These are phyloP conservation scores for Drosophila trapezifrons DNA, from an alignment of 1,140 invertebrate species.

Conservation along the genomic window DNA sequence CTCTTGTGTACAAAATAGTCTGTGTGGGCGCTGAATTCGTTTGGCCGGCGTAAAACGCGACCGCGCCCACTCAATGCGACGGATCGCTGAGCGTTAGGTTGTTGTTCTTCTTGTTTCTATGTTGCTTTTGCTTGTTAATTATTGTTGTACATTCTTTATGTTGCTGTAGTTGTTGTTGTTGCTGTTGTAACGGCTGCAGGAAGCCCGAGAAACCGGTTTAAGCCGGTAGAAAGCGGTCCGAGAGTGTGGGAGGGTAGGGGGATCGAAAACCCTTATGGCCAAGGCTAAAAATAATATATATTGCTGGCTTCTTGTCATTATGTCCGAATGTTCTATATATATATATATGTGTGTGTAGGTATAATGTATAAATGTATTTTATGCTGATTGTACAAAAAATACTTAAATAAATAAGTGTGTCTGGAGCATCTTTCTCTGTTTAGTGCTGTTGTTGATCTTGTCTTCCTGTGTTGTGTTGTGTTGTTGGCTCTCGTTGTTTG, in stretches of 20 bases:
- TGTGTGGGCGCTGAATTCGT: conserved; percentile 19
- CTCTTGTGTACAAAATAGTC: conserved; percentile 45
- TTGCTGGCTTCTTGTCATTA: conserved; percentile 41
- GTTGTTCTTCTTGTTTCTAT: not conserved
- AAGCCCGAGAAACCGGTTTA: conserved; percentile 40
- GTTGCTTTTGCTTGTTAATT: not conserved
- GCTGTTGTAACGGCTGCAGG: conserved; percentile 40
- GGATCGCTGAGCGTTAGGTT: conserved; percentile 44
- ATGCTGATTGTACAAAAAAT: conserved; percentile 67
- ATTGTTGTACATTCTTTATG: conserved; percentile 26
- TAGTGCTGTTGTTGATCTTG: conserved; percentile 6
- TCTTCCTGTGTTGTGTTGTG: conserved; percentile 27
- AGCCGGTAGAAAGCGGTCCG: conserved; percentile 22
- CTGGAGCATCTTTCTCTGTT: conserved; percentile 20
- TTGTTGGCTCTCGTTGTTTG: conserved; percentile 31
- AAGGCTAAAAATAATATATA: conserved; percentile 42
- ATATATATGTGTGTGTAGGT: conserved; percentile 1
- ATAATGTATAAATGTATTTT: conserved; percentile 49
- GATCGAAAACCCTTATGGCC: conserved; percentile 36
- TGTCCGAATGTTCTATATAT: conserved; percentile 30
- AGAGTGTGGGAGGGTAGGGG: not conserved
- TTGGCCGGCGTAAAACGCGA: conserved; percentile 34
- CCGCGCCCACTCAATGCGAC: conserved; percentile 46
- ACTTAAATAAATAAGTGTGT: conserved; percentile 66
- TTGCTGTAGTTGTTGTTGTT: conserved; percentile 17